A percentile compares a stretch with the other conserved stretches of the same genome.
These are phyloP conservation scores for Amblyornis subalaris DNA, from an alignment of 2,113 vertebrate species.

Conservation along the genomic window DNA sequence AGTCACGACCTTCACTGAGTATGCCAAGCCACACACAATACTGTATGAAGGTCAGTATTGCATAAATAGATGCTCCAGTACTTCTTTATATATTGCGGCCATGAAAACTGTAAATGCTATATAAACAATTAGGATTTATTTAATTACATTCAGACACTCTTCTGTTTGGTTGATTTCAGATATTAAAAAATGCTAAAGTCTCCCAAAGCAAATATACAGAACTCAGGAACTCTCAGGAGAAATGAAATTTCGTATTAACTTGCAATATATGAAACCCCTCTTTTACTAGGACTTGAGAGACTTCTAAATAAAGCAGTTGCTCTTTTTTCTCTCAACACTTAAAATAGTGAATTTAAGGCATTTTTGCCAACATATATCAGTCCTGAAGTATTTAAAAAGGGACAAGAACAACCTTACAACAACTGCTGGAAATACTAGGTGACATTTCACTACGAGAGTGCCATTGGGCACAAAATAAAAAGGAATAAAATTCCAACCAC, in stretches of 20 bases:
- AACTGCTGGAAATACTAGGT: not conserved
- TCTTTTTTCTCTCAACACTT: not conserved
- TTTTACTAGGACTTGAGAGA: not conserved
- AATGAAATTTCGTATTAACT: not conserved
- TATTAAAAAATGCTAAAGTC: constrained; percentile 2
- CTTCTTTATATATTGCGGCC: not conserved
- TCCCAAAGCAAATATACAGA: constrained; percentile 1
- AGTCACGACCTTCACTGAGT: not conserved
- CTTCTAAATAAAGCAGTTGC: not conserved
- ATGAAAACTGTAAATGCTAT: not conserved
- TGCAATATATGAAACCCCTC: not conserved
- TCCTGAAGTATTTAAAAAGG: not conserved
- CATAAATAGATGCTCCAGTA: not conserved
- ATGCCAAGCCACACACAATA: not conserved
- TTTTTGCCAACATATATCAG: not conserved
- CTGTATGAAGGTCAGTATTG: not conserved
- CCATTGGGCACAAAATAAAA: not conserved
- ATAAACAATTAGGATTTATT: constrained; percentile 13
- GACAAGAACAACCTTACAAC: not conserved
- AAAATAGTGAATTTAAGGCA: not conserved
- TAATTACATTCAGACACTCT: not conserved
- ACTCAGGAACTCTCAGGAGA: not conserved
- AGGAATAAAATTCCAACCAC: not conserved
- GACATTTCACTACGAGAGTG: not conserved
- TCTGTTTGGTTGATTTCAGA: not conserved